These are phyloP conservation scores for Tiliacea citrago DNA, from an alignment of 2,888 invertebrate genomes.

Conservation along the genomic window DNA sequence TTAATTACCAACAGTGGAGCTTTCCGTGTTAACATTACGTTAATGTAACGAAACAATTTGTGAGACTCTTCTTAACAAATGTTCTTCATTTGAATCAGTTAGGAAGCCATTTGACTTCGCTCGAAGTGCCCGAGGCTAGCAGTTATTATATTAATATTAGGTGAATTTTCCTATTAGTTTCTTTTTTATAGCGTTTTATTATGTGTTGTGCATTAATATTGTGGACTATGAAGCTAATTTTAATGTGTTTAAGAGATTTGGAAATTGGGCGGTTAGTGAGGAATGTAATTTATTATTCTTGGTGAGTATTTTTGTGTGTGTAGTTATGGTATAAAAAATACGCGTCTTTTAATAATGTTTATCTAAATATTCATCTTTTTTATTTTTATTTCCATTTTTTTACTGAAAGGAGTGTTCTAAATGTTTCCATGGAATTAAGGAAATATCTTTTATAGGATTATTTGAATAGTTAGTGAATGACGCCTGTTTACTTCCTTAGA, in stretches of 20 bases:
- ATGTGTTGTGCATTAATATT: slow-evolving; percentile 52
- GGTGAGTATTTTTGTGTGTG: neutral
- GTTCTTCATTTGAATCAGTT: slow-evolving; percentile 75
- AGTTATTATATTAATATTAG: slow-evolving; percentile 73
- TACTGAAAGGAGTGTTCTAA: no score
- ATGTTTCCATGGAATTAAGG: neutral
- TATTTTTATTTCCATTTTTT: neutral
- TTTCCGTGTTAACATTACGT: slow-evolving; percentile 69
- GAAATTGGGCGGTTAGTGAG: slow-evolving; percentile 31
- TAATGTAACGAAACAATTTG: slow-evolving; percentile 75
- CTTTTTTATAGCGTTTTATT: slow-evolving; percentile 50
- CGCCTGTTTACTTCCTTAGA: neutral
- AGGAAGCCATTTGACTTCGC: slow-evolving; percentile 60
- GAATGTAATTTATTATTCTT: slow-evolving; percentile 16
- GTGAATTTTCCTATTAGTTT: slow-evolving; percentile 46
- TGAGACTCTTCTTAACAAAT: slow-evolving; percentile 67
- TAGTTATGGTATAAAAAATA: neutral
- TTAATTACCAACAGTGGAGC: slow-evolving; percentile 60
- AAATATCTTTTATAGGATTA: neutral
- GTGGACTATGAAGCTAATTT: slow-evolving; percentile 37
- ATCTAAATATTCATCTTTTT: neutral
- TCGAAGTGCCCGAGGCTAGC: slow-evolving; percentile 53
- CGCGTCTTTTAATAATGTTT: neutral
- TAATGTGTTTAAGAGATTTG: slow-evolving; percentile 39
- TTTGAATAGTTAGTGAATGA: neutral